A percentile compares a stretch with the other conserved stretches of the same genome.
Conservation (phyloP, 2,797 vertebrate genomes). For the Anomalospiza imberbis region DNA sequence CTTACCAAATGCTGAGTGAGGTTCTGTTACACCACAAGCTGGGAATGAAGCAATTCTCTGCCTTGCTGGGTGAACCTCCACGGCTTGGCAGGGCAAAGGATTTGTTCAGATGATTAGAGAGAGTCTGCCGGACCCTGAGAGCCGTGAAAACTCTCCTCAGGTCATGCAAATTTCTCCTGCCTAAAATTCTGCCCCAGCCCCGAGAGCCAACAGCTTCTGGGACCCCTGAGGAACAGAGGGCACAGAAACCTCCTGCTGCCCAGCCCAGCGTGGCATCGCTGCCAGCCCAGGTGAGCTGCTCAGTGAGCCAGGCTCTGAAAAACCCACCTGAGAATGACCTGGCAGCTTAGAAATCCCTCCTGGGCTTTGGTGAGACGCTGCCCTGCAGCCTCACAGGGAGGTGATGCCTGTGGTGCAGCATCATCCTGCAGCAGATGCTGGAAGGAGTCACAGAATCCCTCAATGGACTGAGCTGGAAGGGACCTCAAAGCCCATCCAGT, state of each 20-base stretch:
- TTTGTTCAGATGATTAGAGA: background rate
- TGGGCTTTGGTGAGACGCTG: background rate
- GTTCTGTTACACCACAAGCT: fast-evolving
- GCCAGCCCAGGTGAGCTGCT: background rate
- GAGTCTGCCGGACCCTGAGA: background rate
- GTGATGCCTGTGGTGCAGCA: background rate
- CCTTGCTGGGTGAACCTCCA: background rate
- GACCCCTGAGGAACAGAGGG: background rate
- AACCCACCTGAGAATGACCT: background rate
- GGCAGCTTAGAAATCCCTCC: background rate
- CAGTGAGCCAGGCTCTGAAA: background rate
- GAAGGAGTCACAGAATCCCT: background rate
- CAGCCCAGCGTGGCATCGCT: fast-evolving
- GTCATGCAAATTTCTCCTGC: background rate
- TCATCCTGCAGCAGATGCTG: background rate
- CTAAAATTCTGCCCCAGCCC: background rate
- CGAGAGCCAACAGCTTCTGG: background rate
- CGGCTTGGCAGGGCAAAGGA: fast-evolving
- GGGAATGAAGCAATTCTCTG: background rate
- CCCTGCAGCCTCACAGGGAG: background rate
- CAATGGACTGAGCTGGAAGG: background rate
- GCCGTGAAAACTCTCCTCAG: background rate
- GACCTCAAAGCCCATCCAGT: background rate
- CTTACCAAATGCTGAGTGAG: fast-evolving
- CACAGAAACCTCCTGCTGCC: background rate